These are phyloP conservation scores for Sardinella longiceps DNA, from an alignment of 2,797 vertebrate genomes.

Conservation along the genomic window DNA sequence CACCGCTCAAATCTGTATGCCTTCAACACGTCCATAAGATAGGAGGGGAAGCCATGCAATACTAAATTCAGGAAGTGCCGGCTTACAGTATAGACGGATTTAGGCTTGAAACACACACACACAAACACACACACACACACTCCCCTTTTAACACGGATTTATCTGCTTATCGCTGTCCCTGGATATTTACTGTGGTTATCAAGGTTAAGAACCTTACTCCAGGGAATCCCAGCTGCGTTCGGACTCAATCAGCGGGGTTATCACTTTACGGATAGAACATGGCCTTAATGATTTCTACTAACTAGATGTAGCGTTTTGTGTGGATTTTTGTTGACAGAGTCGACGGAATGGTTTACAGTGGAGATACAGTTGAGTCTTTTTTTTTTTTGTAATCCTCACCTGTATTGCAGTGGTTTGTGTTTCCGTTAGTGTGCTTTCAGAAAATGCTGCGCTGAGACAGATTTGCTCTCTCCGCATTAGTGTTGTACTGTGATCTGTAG, in stretches of 20 bases:
- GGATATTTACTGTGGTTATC: conserved; percentile 16
- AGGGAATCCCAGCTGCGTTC: neutral
- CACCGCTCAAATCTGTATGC: neutral
- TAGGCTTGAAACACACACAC: neutral
- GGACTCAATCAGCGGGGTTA: neutral
- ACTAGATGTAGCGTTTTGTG: neutral
- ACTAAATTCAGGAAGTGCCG: neutral
- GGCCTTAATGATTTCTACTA: neutral
- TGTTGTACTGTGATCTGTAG: neutral
- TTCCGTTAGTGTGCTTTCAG: neutral
- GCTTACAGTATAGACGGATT: neutral
- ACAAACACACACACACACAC: neutral
- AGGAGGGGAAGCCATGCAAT: neutral
- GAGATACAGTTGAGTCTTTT: neutral
- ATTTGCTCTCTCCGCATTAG: neutral
- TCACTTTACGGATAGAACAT: neutral
- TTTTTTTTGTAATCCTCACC: neutral
- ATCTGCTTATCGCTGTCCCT: conserved; percentile 7
- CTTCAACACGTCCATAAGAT: conserved; percentile 1
- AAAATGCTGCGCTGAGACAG: neutral
- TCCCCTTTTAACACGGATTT: neutral
- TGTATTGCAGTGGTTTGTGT: neutral
- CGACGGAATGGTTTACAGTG: neutral
- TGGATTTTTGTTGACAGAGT: neutral
- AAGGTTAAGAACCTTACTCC: neutral